phyloP scores from a whole-genome alignment of 2,797 vertebrate genomes.

The Manis crassicaudata region DNA sequence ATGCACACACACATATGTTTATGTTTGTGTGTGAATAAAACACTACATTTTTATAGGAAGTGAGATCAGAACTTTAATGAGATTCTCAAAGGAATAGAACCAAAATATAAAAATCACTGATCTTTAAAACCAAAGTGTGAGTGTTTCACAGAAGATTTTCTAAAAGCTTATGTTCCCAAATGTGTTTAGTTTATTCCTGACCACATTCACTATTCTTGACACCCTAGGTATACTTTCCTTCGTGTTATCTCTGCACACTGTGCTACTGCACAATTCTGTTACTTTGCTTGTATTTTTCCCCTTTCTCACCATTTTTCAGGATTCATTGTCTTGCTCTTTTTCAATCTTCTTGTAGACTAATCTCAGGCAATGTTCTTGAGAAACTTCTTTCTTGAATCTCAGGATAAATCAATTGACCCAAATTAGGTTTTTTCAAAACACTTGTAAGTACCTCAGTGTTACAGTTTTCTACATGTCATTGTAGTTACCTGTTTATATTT shows the following conservation, averaged over 20 bases:
- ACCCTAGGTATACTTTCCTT: neutral
- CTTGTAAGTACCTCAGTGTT: neutral
- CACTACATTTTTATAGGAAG: neutral
- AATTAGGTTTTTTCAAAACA: neutral
- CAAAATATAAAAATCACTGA: neutral
- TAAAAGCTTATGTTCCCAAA: neutral
- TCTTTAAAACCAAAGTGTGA: neutral
- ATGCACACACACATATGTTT: neutral
- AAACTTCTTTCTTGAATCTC: neutral
- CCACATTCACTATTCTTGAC: neutral
- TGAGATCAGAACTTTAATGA: neutral
- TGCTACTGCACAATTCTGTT: neutral
- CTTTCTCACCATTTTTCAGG: neutral
- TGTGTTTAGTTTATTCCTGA: neutral
- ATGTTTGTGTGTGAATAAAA: neutral
- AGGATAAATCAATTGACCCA: neutral
- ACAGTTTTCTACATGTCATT: neutral
- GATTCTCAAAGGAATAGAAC: neutral
- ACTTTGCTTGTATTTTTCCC: neutral
- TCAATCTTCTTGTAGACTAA: neutral
- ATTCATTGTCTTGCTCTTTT: neutral
- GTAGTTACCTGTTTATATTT: slow-evolving; percentile 2
- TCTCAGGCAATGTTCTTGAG: neutral
- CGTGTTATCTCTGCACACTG: neutral
- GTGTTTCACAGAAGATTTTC: neutral